Conservation (phyloP, 2,888 invertebrate species). For the Drosophila conformis region DNA sequence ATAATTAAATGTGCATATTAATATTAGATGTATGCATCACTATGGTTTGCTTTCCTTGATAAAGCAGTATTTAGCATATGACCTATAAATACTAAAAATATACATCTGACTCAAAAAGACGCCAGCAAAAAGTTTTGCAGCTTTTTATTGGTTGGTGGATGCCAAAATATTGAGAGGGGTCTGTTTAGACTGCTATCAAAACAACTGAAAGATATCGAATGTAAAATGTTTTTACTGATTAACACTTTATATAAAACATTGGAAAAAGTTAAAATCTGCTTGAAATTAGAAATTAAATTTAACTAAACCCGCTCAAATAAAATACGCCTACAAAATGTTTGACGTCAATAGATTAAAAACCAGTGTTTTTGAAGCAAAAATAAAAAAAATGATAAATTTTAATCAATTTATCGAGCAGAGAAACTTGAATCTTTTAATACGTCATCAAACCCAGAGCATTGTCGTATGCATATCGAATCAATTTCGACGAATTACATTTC, state of each 20-base stretch:
- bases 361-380: slow-evolving; percentile 21
- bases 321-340: slow-evolving; percentile 2
- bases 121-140: slow-evolving; percentile 8
- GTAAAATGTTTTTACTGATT: not conserved
- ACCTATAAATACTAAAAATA: slow-evolving; percentile 27
- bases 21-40: slow-evolving; percentile 8
- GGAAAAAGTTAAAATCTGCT: not conserved
- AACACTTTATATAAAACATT: not conserved
- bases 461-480: slow-evolving; percentile 27
- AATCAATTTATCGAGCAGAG: slow-evolving; percentile 20
- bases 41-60: slow-evolving; percentile 32
- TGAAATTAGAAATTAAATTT: not conserved
- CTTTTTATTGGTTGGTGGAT: slow-evolving; percentile 42
- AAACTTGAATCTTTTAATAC: slow-evolving; percentile 36
- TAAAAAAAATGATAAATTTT: slow-evolving; percentile 4
- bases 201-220: not conserved
- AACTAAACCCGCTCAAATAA: not conserved
- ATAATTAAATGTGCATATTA: slow-evolving; percentile 58
- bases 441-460: slow-evolving; percentile 16
- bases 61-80: slow-evolving; percentile 26
- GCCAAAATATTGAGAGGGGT: not conserved
- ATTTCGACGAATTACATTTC: slow-evolving; percentile 26
- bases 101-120: slow-evolving; percentile 13
- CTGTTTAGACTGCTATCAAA: not conserved
- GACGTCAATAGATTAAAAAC: slow-evolving; percentile 52